Base-by-base conservation (phyloP, 2,888 invertebrate genomes). In the Macrophya annulata region DNA sequence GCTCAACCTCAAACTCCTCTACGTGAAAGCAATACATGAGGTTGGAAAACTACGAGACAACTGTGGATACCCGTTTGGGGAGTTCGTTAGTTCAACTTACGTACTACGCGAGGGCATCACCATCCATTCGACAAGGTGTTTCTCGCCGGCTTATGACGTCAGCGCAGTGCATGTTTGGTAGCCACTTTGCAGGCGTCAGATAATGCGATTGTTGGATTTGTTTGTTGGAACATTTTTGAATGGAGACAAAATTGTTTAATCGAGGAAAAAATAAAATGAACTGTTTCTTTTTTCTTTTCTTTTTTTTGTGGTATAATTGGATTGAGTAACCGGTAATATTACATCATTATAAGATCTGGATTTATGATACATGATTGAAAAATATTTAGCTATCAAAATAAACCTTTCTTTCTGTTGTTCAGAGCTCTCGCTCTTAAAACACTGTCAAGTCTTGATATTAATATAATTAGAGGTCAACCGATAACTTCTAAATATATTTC, bases 11-110 rank as follows among this genome's bases (percentile, higher is more conserved):
- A 31, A 40, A 48, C 76, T 79, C 17, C 31, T 55, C 10, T 21
- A 59, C 59, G 59, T 40, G 25, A 62, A 81, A 62, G 81, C 62
- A 81, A 62, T 43, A 62, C 81, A 62, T 17, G 81, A 81, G 62
- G 81, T 40, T 81, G 81, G 81, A 62, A 81, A 62, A 81, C 51
- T 51, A 74, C 43, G 25, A 43, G 62, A n/a, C 40, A 8, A 59
- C 12, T 40, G 17, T 21, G 81, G 62, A 21, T 6, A n/a, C 40
- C 59, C 31, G 81, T 43, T 62, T 25, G 40, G 62, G 59, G 81
- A 59, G 62, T 81, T 81, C 43, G 40, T 43, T 59, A 81, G 81
- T 81, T 62, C 59, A 15, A 10, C 21, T 43, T 40, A 81, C 43
- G 31, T n/a, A 5, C 62, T n/a, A 43, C 62, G 81, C 43, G 81